Evolutionary conservation across 2,888 invertebrate genomes (phyloP).

Genomic region (Luperina testacea): DNA sequence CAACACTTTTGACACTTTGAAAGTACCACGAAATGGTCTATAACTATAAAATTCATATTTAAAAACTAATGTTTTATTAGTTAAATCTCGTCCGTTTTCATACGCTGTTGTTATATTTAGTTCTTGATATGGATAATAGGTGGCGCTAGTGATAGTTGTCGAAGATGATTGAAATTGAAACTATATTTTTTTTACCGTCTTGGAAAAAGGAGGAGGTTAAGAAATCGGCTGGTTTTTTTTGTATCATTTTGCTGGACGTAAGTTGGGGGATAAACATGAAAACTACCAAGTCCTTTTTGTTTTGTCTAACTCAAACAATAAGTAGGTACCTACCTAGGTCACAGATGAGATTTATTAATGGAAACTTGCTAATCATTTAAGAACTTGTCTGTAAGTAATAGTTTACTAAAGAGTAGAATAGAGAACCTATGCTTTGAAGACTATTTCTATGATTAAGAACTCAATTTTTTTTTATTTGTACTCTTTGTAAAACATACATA

Average conservation of each 20-base stretch:
- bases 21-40: neutral
- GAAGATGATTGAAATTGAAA: neutral
- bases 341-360: neutral
- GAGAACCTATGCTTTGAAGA: neutral
- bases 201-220: neutral
- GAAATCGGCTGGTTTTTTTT: neutral
- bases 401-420: neutral
- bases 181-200: neutral
- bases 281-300: neutral
- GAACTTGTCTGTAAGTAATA: neutral
- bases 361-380: neutral
- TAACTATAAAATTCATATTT: neutral
- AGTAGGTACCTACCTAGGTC: neutral
- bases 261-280: neutral
- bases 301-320: neutral
- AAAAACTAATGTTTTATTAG: neutral
- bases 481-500: too few species aligned
- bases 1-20: neutral
- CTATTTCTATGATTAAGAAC: neutral
- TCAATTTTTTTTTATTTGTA: too few species aligned
- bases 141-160: conserved; percentile 9
- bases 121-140: conserved; percentile 1
- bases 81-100: neutral
- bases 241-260: neutral
- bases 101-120: neutral